Base-by-base conservation (phyloP, 2,113 vertebrate species). In the Cyanoderma ruficeps region DNA sequence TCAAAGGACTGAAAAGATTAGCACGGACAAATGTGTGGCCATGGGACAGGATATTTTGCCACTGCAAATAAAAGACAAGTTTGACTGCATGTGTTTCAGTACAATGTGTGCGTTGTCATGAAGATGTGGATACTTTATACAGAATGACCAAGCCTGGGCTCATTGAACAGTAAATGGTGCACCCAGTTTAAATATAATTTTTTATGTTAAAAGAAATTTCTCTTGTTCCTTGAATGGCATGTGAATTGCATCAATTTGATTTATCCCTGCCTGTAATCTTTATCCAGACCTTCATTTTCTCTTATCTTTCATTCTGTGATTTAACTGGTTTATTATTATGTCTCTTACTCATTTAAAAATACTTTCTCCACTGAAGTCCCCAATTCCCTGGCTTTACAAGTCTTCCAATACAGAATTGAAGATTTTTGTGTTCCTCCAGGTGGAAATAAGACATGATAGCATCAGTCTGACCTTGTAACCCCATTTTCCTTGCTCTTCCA, bases 11-110 rank as follows among this genome's bases (percentile, higher is more conserved):
- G 41, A 47, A 47, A 20, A 64, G 31, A 46, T 50, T 16, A 25
- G 0, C 6, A 44, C 0, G 0, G 23, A 11, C 2, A 39, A 33
- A 10, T 13, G 4, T 27, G 41, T 30, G 16, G 23, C 5, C 61
- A 27, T 39, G 19, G 21, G 21, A 80, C 18, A 44, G 31, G 22
- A 16, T 80, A 63, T 55, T 71, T 76, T 7, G 4, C 6, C 10
- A 17, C 9, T 49, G 8, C 11, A 76, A 57, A 64, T 39, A 53
- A 59, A 82, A 64, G 21, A 39, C 3, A 82, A 47, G 60, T 65
- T 11, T 53, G n/a, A n/a, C 59, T 19, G 11, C 4, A 16, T 3
- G 9, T 47, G 4, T 63, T 83, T 83, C 25, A 21, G 5, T 59
- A 72, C 11, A 71, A 10, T 11, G 9, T 30, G 12, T 55, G 14